phyloP scores from a whole-genome alignment of 2,113 vertebrate genomes.

The Scophthalmus maximus region DNA sequence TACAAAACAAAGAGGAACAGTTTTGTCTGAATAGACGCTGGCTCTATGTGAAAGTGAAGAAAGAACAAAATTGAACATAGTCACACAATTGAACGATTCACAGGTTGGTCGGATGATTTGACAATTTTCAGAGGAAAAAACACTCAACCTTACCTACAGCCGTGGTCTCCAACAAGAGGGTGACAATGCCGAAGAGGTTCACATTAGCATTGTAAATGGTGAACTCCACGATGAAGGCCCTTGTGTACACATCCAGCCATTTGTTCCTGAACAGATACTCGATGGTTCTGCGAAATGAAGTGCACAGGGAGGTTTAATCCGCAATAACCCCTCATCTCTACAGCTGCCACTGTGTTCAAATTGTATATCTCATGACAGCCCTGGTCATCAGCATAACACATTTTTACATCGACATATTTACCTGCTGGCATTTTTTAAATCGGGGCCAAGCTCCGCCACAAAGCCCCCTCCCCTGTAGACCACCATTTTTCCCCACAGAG shows the following conservation, averaged over 20 bases:
- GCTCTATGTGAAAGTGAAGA: neutral
- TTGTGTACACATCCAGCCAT: constrained; percentile 90
- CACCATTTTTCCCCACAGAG: constrained; percentile 84
- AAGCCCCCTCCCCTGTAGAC: constrained; percentile 92
- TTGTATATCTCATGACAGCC: too few species aligned
- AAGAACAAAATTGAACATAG: too few species aligned
- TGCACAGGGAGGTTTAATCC: neutral
- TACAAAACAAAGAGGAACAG: constrained; percentile 44
- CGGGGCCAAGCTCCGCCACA: constrained; percentile 84
- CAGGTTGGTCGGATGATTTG: too few species aligned
- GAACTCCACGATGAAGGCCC: constrained; percentile 91
- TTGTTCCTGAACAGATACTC: constrained; percentile 85
- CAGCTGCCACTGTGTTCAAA: neutral
- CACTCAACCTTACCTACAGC: constrained; percentile 84
- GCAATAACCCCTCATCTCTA: too few species aligned
- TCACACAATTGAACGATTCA: too few species aligned
- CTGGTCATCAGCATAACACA: too few species aligned
- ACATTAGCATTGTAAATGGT: constrained; percentile 94
- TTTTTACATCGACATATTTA: too few species aligned
- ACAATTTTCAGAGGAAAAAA: too few species aligned
- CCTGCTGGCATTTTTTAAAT: constrained; percentile 84
- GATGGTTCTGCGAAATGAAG: constrained; percentile 82
- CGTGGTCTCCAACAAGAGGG: constrained; percentile 87
- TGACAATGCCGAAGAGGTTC: constrained; percentile 92
- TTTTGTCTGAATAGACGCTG: neutral